Evolutionary conservation across 2,113 vertebrate genomes (phyloP).

Genomic region (Pygoscelis antarcticus): DNA sequence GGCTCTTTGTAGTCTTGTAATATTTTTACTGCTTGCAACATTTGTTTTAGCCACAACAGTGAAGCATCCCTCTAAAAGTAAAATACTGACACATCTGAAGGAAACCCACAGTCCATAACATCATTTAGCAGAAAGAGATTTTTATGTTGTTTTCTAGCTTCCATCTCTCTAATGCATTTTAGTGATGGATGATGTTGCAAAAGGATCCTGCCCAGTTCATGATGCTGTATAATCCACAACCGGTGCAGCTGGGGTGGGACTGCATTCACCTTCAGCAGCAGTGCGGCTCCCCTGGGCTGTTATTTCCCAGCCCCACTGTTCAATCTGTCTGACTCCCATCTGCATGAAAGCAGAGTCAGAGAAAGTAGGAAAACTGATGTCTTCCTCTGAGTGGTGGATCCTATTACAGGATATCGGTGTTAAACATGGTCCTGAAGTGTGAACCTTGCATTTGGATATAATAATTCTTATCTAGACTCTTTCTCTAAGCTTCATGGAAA

Average conservation of each 20-base stretch:
- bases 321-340: neutral
- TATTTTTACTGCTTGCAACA: neutral
- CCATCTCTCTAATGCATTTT: neutral
- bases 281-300: neutral
- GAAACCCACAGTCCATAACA: neutral
- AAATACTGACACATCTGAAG: slow-evolving; percentile 19
- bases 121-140: slow-evolving; percentile 16
- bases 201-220: neutral
- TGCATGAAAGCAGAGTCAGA: neutral
- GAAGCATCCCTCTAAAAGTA: slow-evolving; percentile 7
- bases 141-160: slow-evolving; percentile 19
- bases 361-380: neutral
- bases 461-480: neutral
- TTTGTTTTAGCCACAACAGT: slow-evolving; percentile 18
- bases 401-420: neutral
- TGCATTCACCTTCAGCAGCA: neutral
- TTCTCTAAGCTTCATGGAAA: neutral
- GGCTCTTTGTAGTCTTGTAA: neutral
- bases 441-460: neutral
- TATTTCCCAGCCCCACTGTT: neutral
- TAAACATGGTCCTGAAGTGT: neutral
- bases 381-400: neutral
- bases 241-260: neutral
- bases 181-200: neutral
- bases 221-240: neutral